These are phyloP conservation scores for Hirtodrosophila duncani DNA, from an alignment of 2,888 invertebrate species.

Conservation along the genomic window DNA sequence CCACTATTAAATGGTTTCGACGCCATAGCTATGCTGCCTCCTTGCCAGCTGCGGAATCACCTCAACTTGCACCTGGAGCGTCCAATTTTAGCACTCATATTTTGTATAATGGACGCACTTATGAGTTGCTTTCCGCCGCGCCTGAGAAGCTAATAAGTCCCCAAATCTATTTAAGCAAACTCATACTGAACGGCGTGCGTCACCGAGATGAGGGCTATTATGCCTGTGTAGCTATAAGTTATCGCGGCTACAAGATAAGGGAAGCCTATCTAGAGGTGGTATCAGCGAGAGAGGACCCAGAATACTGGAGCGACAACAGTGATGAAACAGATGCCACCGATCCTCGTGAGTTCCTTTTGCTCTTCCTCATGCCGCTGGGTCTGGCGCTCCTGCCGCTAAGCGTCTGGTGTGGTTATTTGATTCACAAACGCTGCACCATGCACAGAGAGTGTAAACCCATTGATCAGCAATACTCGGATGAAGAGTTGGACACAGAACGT, in stretches of 20 bases:
- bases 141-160: constrained; percentile 71
- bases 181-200: constrained; percentile 72
- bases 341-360: constrained; percentile 66
- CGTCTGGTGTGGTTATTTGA: constrained; percentile 74
- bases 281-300: constrained; percentile 26
- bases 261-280: constrained; percentile 73
- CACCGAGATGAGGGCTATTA: constrained; percentile 72
- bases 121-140: constrained; percentile 70
- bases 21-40: constrained; percentile 38
- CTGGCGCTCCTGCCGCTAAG: constrained; percentile 72
- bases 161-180: constrained; percentile 75
- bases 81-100: constrained; percentile 68
- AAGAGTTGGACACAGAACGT: constrained; percentile 56
- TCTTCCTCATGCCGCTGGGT: constrained; percentile 76
- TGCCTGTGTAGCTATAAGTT: constrained; percentile 77
- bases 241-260: constrained; percentile 73
- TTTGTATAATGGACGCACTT: constrained; percentile 73
- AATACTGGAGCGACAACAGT: constrained; percentile 65
- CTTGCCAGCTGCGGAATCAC: constrained; percentile 19
- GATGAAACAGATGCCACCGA: constrained; percentile 52
- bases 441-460: constrained; percentile 54
- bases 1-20: constrained; percentile 77
- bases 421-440: constrained; percentile 54
- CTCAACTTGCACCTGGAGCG: constrained; percentile 6
- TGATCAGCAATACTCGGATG: constrained; percentile 54